Evolutionary conservation across 2,113 vertebrate species (phyloP).

Genomic region (Atrichornis clamosus): DNA sequence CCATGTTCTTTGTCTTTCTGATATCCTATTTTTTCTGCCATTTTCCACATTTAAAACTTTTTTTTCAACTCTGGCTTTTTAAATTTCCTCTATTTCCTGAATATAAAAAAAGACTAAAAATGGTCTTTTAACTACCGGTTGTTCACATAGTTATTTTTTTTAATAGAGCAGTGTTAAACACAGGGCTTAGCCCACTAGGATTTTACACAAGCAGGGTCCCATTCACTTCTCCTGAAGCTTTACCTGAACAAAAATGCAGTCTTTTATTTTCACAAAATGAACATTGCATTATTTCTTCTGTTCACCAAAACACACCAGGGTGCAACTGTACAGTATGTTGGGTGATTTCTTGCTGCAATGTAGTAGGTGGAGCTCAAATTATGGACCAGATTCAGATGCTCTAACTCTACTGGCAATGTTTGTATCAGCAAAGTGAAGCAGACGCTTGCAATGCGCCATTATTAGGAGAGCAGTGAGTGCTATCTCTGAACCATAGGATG

Average conservation of each 20-base stretch:
- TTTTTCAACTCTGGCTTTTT: neutral
- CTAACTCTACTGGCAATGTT: neutral
- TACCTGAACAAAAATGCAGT: neutral
- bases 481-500: neutral
- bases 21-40: neutral
- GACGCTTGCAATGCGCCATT: neutral
- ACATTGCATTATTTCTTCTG: neutral
- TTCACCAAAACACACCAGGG: neutral
- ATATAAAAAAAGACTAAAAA: neutral
- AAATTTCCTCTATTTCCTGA: neutral
- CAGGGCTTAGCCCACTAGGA: neutral
- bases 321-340: neutral
- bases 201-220: neutral
- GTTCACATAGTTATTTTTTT: neutral
- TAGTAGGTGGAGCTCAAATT: conserved; percentile 28
- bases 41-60: neutral
- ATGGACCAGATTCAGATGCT: neutral
- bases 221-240: neutral
- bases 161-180: neutral
- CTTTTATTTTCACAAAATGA: neutral
- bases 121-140: neutral
- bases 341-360: conserved; percentile 35
- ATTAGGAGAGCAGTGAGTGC: neutral
- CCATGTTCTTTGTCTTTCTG: neutral
- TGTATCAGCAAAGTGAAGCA: neutral